phyloP scores from a whole-genome alignment of 30 jellyfish, hydroid and myxozoan species.

The Hydractinia echinata region DNA sequence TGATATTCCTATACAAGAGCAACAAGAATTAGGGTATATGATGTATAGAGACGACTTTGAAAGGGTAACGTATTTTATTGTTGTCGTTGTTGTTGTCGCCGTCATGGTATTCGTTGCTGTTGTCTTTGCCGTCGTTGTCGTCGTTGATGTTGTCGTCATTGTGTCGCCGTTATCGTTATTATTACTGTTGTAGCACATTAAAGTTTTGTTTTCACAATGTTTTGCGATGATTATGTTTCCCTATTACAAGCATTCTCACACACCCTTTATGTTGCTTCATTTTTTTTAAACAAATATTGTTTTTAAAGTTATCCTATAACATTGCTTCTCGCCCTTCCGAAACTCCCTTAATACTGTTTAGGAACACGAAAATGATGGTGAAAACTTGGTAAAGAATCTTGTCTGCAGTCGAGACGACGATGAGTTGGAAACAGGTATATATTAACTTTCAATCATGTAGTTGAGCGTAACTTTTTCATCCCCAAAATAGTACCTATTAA shows the following conservation, averaged over 20 bases:
- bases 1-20: conserved; percentile 77
- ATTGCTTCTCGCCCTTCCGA: no score
- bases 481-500: no score
- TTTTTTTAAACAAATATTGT: no score
- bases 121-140: no score
- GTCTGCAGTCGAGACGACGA: conserved; percentile 93
- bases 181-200: no score
- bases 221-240: background rate
- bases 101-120: no score
- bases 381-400: conserved; percentile 55
- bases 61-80: conserved; percentile 57
- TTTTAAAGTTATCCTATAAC: no score
- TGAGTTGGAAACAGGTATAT: conserved; percentile 81
- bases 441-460: no score
- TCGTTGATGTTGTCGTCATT: no score
- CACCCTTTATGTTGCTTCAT: background rate
- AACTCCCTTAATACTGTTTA: conserved; percentile 6
- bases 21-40: conserved; percentile 92
- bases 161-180: no score
- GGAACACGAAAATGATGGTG: conserved; percentile 94
- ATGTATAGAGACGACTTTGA: conserved; percentile 89
- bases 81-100: background rate
- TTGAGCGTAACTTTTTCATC: no score
- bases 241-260: background rate
- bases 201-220: background rate